These are phyloP conservation scores for Pachyramphus minor DNA, from an alignment of 2,113 vertebrate species.

Conservation along the genomic window DNA sequence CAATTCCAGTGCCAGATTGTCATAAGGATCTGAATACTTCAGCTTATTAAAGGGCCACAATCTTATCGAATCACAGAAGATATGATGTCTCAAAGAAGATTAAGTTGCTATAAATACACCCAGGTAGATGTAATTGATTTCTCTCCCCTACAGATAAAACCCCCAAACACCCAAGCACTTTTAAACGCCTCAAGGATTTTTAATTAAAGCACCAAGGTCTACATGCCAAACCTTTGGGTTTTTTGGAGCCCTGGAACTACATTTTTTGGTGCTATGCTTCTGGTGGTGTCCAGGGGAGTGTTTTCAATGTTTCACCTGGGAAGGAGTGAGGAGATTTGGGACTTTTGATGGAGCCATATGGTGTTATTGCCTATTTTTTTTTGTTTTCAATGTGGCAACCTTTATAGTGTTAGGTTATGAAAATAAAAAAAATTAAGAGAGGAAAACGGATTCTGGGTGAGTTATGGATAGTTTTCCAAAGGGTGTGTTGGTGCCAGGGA, in stretches of 20 bases:
- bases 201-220: neutral
- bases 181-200: neutral
- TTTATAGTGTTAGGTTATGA: neutral
- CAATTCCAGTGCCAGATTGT: slow-evolving; percentile 55
- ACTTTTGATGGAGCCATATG: neutral
- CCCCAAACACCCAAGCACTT: neutral
- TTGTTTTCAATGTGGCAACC: neutral
- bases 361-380: neutral
- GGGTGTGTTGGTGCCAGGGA: neutral
- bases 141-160: neutral
- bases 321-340: neutral
- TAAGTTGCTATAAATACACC: neutral
- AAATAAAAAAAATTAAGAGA: neutral
- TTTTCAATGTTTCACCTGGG: neutral
- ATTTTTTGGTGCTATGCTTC: neutral
- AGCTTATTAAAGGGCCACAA: slow-evolving; percentile 23
- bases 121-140: neutral
- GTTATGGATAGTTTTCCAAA: neutral
- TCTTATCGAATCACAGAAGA: slow-evolving; percentile 19
- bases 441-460: neutral
- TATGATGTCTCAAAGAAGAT: neutral
- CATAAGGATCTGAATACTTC: slow-evolving; percentile 22
- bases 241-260: neutral
- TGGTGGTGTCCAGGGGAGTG: neutral
- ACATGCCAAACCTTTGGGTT: neutral